Conservation (phyloP, 1,140 invertebrate species). For the Adoxophyes honmai region DNA sequence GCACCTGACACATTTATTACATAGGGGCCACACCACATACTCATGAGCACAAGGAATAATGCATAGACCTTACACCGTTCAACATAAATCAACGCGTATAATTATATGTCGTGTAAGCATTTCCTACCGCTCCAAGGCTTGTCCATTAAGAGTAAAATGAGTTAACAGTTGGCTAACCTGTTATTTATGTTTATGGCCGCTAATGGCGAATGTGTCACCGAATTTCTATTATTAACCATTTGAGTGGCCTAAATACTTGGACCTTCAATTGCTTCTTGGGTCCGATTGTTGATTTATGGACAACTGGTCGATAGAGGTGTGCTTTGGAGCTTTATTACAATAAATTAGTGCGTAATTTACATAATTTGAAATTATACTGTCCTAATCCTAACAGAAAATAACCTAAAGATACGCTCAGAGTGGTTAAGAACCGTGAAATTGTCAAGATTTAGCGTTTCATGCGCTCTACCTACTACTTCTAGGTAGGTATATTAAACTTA, state of each 20-base stretch:
- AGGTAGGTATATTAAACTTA: too few relatives aligned
- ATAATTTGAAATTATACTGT: too few relatives aligned
- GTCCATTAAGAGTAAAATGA: background rate
- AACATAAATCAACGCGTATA: slow-evolving; percentile 1
- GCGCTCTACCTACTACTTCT: too few relatives aligned
- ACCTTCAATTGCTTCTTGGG: background rate
- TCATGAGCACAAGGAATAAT: background rate
- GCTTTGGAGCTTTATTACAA: slow-evolving; percentile 20
- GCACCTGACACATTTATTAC: too few relatives aligned
- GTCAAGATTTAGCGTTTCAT: too few relatives aligned
- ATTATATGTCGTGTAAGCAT: slow-evolving; percentile 7
- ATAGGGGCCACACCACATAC: too few relatives aligned
- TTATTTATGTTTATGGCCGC: slow-evolving; percentile 4
- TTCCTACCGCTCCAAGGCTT: slow-evolving; percentile 11
- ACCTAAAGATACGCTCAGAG: too few relatives aligned
- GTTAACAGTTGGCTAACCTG: background rate
- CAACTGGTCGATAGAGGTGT: too few relatives aligned
- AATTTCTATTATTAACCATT: slow-evolving; percentile 7
- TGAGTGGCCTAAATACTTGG: background rate
- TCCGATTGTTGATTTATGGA: too few relatives aligned
- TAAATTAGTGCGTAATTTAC: too few relatives aligned
- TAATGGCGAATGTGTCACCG: slow-evolving; percentile 2
- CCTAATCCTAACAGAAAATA: too few relatives aligned
- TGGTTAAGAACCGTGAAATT: too few relatives aligned
- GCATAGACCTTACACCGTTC: background rate